Evolutionary conservation across 2,888 invertebrate species (phyloP).

Genomic region (Microctonus hyperodae): DNA sequence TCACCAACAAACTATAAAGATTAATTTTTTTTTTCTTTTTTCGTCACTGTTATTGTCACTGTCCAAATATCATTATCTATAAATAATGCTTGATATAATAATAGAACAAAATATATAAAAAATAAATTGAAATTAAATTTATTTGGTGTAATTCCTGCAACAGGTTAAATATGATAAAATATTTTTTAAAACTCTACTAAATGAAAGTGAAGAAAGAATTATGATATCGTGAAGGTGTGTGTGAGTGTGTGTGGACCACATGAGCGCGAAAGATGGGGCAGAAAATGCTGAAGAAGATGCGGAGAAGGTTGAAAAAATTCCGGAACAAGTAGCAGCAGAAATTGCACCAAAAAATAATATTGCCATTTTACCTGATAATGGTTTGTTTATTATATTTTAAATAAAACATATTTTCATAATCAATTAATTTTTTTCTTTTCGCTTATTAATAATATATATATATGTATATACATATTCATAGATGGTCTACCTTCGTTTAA

Average conservation of each 20-base stretch:
- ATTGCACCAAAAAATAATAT: background rate
- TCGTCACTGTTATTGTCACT: no score
- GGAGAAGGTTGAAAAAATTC: constrained; percentile 4
- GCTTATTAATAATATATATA: background rate
- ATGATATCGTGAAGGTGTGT: background rate
- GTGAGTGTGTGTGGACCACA: background rate
- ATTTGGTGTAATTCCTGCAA: background rate
- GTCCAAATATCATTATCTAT: background rate
- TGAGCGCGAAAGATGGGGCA: background rate
- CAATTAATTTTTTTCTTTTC: background rate
- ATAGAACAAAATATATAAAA: background rate
- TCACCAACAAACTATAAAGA: background rate
- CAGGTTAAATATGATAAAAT: background rate
- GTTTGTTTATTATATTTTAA: background rate
- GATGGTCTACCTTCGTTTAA: no score
- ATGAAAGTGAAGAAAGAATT: background rate
- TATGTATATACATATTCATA: background rate
- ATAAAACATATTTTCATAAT: background rate
- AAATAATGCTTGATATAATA: background rate
- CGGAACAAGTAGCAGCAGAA: background rate
- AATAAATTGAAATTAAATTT: background rate
- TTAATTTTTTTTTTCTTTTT: no score
- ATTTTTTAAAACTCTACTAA: background rate
- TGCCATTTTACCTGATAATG: background rate
- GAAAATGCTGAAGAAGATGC: constrained; percentile 10